phyloP scores from a whole-genome alignment of 2,113 vertebrate species.

The Apodemus sylvaticus region DNA sequence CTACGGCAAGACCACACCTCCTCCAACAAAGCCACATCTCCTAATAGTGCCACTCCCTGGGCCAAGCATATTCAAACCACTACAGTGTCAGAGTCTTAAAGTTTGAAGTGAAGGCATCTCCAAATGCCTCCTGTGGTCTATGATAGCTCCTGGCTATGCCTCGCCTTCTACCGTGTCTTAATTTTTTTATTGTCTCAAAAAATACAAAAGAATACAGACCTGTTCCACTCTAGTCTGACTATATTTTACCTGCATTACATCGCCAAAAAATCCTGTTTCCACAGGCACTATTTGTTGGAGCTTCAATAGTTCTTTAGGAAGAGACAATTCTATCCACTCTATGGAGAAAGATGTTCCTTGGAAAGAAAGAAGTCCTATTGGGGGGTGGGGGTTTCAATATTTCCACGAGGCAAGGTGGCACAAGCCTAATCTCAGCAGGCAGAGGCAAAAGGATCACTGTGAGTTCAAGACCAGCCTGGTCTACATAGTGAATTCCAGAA shows the following conservation, averaged over 20 bases:
- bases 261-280: background rate
- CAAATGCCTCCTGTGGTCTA: background rate
- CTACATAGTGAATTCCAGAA: background rate
- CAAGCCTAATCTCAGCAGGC: background rate
- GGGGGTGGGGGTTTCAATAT: background rate
- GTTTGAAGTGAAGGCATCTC: background rate
- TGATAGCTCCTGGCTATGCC: background rate
- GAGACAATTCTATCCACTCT: background rate
- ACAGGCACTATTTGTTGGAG: background rate
- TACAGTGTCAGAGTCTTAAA: rapidly evolving
- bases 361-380: background rate
- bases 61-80: too few species aligned
- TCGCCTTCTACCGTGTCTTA: background rate
- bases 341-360: background rate
- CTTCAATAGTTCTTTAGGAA: background rate
- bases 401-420: background rate
- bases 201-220: too few species aligned
- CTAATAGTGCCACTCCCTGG: too few species aligned
- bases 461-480: background rate
- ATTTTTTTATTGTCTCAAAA: background rate
- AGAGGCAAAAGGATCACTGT: background rate
- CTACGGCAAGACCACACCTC: too few species aligned
- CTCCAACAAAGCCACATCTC: too few species aligned
- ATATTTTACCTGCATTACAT: background rate
- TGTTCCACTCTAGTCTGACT: background rate